Evolutionary conservation across 1,140 invertebrate species (phyloP).

Genomic region (Tetragonula clypearis): DNA sequence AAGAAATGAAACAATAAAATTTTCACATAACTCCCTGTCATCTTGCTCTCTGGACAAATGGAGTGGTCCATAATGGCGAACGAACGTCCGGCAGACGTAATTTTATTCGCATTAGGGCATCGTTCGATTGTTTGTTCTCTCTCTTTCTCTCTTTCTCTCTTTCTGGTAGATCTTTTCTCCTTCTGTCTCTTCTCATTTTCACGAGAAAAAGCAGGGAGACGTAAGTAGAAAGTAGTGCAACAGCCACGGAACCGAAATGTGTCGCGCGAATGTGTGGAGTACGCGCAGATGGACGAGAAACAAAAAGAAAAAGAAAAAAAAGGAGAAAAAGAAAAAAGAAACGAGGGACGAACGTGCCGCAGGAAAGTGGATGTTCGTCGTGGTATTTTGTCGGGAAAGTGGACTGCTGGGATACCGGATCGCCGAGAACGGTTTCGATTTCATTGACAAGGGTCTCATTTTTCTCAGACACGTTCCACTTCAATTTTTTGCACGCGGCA

Average conservation of each 20-base stretch:
- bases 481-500: conserved; percentile 45
- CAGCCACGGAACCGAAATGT: background rate
- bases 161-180: background rate
- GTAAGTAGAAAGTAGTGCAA: conserved; percentile 56
- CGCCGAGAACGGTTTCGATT: conserved; percentile 60
- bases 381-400: conserved; percentile 63
- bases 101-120: conserved; percentile 61
- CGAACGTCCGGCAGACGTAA: conserved; percentile 26
- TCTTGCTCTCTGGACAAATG: background rate
- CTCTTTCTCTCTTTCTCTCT: background rate
- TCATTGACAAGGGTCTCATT: conserved; percentile 55
- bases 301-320: background rate
- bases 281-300: background rate
- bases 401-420: conserved; percentile 51
- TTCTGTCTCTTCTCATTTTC: background rate
- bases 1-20: conserved; percentile 21
- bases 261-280: background rate
- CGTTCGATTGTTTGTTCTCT: background rate
- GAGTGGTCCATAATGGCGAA: background rate
- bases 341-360: conserved; percentile 22
- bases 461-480: conserved; percentile 50
- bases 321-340: background rate
- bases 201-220: background rate
- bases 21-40: background rate
- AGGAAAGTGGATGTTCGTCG: conserved; percentile 62